These are phyloP conservation scores for Lypha dubia DNA, from an alignment of 2,888 invertebrate genomes.

Conservation along the genomic window DNA sequence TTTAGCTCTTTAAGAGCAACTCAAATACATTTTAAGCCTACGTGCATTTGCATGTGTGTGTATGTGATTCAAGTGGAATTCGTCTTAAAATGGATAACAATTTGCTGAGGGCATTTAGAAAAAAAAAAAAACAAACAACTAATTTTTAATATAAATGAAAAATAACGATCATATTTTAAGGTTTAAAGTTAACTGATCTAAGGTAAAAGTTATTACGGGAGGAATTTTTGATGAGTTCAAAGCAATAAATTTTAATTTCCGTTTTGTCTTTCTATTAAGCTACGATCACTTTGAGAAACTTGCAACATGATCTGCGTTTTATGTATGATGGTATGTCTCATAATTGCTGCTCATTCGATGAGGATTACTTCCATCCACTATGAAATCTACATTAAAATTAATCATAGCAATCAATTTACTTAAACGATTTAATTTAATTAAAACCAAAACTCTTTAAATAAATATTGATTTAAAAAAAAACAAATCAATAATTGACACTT, in stretches of 20 bases:
- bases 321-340: too few relatives aligned
- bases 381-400: neutral
- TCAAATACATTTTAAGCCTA: neutral
- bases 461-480: slow-evolving; percentile 5
- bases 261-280: too few relatives aligned
- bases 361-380: too few relatives aligned
- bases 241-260: too few relatives aligned
- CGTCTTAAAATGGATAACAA: neutral
- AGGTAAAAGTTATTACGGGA: too few relatives aligned
- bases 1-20: neutral
- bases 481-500: slow-evolving; percentile 19
- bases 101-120: neutral
- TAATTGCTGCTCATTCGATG: neutral
- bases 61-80: neutral
- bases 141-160: neutral
- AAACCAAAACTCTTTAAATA: neutral
- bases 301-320: too few relatives aligned
- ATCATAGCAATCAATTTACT: neutral
- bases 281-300: too few relatives aligned
- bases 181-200: neutral
- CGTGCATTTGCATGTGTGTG: neutral
- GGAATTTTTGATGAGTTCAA: too few relatives aligned
- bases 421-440: neutral
- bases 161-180: neutral
- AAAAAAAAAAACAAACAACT: too few relatives aligned